Evolutionary conservation across 2,113 vertebrate genomes (phyloP).

Genomic region (Ammodytes marinus): DNA sequence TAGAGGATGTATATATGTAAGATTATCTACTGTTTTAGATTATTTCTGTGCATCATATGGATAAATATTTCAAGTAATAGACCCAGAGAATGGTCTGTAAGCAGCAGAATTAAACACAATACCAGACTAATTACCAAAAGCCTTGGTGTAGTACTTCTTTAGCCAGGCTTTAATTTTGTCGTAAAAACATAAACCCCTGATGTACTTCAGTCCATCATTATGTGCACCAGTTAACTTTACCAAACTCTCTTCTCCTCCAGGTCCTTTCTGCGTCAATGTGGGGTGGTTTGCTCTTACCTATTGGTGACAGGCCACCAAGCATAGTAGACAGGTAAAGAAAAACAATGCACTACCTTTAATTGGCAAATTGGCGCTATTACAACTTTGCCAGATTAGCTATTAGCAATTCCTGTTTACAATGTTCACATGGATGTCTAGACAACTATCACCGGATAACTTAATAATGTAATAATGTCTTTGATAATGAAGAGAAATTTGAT

Average conservation of each 20-base stretch:
- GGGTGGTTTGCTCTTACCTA: conserved; percentile 94
- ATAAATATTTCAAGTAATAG: not conserved
- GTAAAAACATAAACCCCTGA: not conserved
- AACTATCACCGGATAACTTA: not conserved
- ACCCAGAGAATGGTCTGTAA: not conserved
- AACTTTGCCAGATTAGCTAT: not conserved
- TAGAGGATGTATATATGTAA: not conserved
- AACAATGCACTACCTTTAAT: not conserved
- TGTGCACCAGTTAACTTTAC: not conserved
- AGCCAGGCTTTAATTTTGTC: not conserved
- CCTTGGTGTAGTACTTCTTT: not conserved
- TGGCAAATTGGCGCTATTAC: not conserved
- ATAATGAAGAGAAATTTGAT: too few relatives aligned
- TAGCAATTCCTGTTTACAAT: not conserved
- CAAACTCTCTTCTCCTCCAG: conserved; percentile 72
- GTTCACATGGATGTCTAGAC: not conserved
- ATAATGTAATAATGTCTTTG: not conserved
- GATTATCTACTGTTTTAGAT: not conserved
- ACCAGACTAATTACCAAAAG: not conserved
- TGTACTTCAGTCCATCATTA: not conserved
- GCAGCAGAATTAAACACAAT: not conserved
- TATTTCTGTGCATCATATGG: not conserved
- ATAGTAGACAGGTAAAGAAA: conserved; percentile 93
- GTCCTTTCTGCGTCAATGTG: conserved; percentile 93
- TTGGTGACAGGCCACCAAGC: conserved; percentile 91